These are phyloP conservation scores for Gonatopus flavifemur DNA, from an alignment of 1,140 invertebrate species.

Conservation along the genomic window DNA sequence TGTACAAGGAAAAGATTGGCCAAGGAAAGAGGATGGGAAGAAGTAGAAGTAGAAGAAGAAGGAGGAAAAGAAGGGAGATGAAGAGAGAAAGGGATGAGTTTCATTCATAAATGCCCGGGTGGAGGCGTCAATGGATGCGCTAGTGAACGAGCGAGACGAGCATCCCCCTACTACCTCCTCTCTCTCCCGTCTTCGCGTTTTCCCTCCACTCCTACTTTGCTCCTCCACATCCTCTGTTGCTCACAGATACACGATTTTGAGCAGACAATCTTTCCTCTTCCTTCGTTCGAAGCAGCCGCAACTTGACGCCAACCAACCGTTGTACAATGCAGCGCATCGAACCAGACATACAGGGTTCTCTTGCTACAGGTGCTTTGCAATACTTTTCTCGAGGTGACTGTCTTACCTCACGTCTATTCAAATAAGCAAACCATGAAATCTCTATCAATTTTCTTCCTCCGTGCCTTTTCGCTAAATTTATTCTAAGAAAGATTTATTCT, in stretches of 20 bases:
- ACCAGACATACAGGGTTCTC: constrained; percentile 17
- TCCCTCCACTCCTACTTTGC: constrained; percentile 6
- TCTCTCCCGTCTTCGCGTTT: constrained; percentile 10
- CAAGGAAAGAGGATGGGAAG: background rate
- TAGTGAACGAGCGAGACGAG: constrained; percentile 40
- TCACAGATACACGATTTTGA: background rate
- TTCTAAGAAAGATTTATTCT: no score
- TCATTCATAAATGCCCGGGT: constrained; percentile 48
- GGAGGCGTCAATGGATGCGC: constrained; percentile 51
- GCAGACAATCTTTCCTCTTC: no score
- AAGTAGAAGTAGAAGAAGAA: background rate
- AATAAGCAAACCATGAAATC: no score
- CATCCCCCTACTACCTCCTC: constrained; percentile 13
- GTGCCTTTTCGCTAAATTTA: no score
- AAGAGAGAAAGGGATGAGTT: constrained; percentile 23
- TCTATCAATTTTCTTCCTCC: no score
- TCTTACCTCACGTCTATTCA: no score
- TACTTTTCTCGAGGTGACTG: no score
- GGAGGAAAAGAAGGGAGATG: constrained; percentile 1
- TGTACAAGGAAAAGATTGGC: background rate
- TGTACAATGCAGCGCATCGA: no score
- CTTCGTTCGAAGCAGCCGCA: no score
- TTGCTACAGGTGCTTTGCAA: constrained; percentile 15
- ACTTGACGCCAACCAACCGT: no score
- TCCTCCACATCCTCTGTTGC: background rate